Evolutionary conservation across 2,888 invertebrate species (phyloP), one percentile per base, ranked within the genome.

Genomic region (Zootermopsis nevadensis): DNA sequence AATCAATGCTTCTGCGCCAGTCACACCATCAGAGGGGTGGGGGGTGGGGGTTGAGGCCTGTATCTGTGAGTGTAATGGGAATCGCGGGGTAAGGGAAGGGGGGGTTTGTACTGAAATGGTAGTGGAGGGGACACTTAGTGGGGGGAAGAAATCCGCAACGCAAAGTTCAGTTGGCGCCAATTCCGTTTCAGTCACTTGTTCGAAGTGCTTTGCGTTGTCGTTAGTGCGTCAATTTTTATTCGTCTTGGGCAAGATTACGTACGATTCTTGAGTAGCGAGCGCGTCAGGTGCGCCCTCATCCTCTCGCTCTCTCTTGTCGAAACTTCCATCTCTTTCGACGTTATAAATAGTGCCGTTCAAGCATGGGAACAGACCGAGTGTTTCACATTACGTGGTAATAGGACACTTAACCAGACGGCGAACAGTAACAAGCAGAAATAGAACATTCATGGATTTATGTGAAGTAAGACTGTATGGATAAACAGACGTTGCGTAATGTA

Each of bases 1-100:
- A 30, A 55, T 33, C 79, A 53, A 79, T 79, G 79, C 55, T 60
- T 79, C 79, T 79, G 79, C 79, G 79, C 79, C 66, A 79, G 53
- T n/a, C 74, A 42, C n/a, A n/a, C 74, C 35, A 30, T 8, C 30
- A 15, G 2, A n/a, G 38, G 38, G 33, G 74, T 24, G 74, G 74
- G 60, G 74, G 7, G 38, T 33, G 33, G n/a, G 74, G 38, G 38
- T 19, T 48, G 48, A 33, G 10, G 22, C 3, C 30, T 69, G 8
- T n/a, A n/a, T 69, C 22, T 74, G n/a, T 74, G 38, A 38, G 74
- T 74, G 74, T 74, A 74, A 74, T 38, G 38, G 38, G 42, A n/a
- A 38, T 8, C 38, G 22, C 3, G 74, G 74, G 74, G 8, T 38
- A 74, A 38, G 74, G 69, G 69, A 69, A 74, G n/a, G 74, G 74